Conservation (phyloP, 2,113 vertebrate species). For the Mungos mungo region DNA sequence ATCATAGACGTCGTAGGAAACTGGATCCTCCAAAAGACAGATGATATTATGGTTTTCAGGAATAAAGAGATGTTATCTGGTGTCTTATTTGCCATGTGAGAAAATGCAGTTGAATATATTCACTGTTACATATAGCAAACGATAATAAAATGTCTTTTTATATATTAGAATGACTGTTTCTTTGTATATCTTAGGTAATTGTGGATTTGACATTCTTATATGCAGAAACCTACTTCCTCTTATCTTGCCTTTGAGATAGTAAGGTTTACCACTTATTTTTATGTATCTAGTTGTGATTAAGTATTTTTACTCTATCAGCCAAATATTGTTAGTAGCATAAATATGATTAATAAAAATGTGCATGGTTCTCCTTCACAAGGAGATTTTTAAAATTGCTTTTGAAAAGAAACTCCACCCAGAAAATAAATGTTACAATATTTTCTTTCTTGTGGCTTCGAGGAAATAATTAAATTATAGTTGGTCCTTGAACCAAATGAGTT, state of each 20-base stretch:
- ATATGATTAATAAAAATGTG: constrained; percentile 6
- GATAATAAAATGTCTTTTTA: constrained; percentile 50
- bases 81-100: constrained; percentile 48
- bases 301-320: constrained; percentile 9
- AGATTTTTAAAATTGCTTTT: constrained; percentile 14
- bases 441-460: neutral
- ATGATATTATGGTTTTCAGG: constrained; percentile 41
- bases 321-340: constrained; percentile 8
- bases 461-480: neutral
- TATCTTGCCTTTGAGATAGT: constrained; percentile 29
- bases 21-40: constrained; percentile 75
- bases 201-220: constrained; percentile 43
- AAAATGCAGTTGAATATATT: constrained; percentile 32
- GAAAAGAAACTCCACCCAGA: neutral
- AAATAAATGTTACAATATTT: neutral
- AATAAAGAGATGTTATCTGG: neutral
- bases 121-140: constrained; percentile 2
- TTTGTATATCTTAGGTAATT: constrained; percentile 4
- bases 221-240: constrained; percentile 4
- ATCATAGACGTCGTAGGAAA: constrained; percentile 73
- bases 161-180: constrained; percentile 18
- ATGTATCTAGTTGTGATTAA: neutral
- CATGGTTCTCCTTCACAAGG: neutral
- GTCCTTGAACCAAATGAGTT: neutral
- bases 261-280: constrained; percentile 38